Base-by-base conservation (phyloP, 2,797 vertebrate genomes). In the Neosalanx taihuensis region DNA sequence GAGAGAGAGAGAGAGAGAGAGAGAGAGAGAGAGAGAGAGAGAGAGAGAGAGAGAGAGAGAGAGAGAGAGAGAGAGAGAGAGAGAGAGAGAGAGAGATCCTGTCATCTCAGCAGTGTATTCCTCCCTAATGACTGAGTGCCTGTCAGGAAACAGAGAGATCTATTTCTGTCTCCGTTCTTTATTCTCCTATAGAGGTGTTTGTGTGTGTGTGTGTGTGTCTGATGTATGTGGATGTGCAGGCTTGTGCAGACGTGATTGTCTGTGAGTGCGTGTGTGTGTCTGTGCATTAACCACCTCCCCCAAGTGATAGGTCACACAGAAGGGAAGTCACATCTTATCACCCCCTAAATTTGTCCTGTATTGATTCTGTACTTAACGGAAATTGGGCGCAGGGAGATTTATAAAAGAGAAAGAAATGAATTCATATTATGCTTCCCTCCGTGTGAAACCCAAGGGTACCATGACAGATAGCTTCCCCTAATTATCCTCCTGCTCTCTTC, bases 101-200 rank as follows among this genome's bases (percentile, higher is more conserved):
- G 79, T 75, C 86, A 74, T 80, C 67, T 79, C 64, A 56, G 70
- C 76, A 73, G 63, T 33, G 26, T 72, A 66, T 61, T 67, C 57
- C 69, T 67, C 74, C 68, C 53, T 70, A 60, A 75, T 67, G 69
- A 53, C 73, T 63, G 74, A 71, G 69, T 31, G 80, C 76, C 74
- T 80, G 64, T 73, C 72, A 71, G 18, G 31, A 64, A 58, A 67
- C n/a, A n/a, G 30, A 60, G 65, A 72, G 73, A 81, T 83, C 76
- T 86, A 84, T 84, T 89, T 83, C 75, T 69, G 81, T 82, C 79
- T 69, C 67, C 64, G 3, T 46, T 46, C 56, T 82, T 82, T 76
- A 81, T 77, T 80, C 66, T 72, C 57, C n/a, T 9, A 58, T 58
- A 71, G 18, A 46, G 66, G 20, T 66, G 31, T 63, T 15, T 63